These are phyloP conservation scores for Nycticryphes semicollaris DNA, from an alignment of 2,113 vertebrate species.

Conservation along the genomic window DNA sequence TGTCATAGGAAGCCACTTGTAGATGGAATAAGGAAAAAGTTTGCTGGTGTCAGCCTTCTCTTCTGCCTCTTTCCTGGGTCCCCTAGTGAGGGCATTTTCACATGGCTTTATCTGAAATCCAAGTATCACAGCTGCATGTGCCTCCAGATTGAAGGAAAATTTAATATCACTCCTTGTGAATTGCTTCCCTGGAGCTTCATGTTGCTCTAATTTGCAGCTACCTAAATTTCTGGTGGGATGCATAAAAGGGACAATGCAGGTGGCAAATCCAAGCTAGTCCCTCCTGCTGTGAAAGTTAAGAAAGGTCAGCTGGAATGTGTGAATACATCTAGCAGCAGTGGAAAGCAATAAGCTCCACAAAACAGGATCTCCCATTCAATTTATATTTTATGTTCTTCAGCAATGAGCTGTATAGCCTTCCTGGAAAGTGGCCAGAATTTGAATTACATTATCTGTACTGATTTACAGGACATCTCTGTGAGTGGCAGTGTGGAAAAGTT, in stretches of 20 bases:
- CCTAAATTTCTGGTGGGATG: neutral
- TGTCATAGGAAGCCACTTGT: neutral
- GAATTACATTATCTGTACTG: conserved; percentile 30
- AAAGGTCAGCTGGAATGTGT: conserved; percentile 30
- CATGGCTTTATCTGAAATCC: neutral
- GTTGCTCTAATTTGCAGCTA: conserved; percentile 36
- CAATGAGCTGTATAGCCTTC: neutral
- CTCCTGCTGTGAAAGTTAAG: neutral
- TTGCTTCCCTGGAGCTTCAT: neutral
- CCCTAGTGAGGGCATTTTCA: neutral
- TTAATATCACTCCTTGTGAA: neutral
- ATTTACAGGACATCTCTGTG: conserved; percentile 11
- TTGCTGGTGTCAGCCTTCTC: neutral
- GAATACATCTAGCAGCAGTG: neutral
- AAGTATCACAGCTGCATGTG: neutral
- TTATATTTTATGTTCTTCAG: conserved; percentile 34
- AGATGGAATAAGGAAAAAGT: neutral
- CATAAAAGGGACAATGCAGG: neutral
- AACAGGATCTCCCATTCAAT: conserved; percentile 25
- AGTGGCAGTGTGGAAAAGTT: neutral
- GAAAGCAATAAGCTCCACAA: conserved; percentile 35
- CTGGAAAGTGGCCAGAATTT: conserved; percentile 33
- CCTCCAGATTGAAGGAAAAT: neutral
- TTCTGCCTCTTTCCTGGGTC: neutral
- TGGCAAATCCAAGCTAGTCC: neutral